Conservation (phyloP, 1,140 invertebrate genomes). For the Drosophila truncata region DNA sequence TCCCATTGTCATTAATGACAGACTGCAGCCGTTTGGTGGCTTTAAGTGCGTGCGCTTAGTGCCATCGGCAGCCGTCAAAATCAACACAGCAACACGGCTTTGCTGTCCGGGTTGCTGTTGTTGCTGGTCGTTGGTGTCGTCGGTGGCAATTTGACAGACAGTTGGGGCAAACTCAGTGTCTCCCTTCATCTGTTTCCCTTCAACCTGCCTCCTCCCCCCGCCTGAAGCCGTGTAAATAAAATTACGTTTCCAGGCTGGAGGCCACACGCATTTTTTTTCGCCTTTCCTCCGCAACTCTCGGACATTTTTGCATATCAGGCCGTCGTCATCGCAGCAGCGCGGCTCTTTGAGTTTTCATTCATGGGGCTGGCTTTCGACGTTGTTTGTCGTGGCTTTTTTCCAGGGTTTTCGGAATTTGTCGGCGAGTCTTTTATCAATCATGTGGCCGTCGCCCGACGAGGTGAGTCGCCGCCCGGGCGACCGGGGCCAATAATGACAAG, state of each 20-base stretch:
- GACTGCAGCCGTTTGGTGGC: slow-evolving; percentile 63
- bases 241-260: slow-evolving; percentile 71
- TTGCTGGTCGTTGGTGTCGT: slow-evolving; percentile 11
- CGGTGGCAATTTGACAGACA: slow-evolving; percentile 70
- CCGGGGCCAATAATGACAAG: slow-evolving; percentile 76
- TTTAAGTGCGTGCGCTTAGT: slow-evolving; percentile 80
- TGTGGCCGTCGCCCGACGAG: slow-evolving; percentile 55
- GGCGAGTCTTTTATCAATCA: slow-evolving; percentile 79
- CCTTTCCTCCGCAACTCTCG: slow-evolving; percentile 10
- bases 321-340: slow-evolving; percentile 41
- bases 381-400: slow-evolving; percentile 56
- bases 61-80: slow-evolving; percentile 81
- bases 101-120: slow-evolving; percentile 3
- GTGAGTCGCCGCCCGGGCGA: slow-evolving; percentile 65
- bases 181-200: not conserved
- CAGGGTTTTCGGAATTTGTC: slow-evolving; percentile 68
- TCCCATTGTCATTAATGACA: slow-evolving; percentile 51
- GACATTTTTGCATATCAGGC: slow-evolving; percentile 63
- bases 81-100: slow-evolving; percentile 50
- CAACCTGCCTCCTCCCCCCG: not conserved
- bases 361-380: slow-evolving; percentile 68
- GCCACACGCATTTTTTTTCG: slow-evolving; percentile 74
- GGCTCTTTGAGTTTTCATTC: slow-evolving; percentile 79
- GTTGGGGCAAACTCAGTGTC: slow-evolving; percentile 43
- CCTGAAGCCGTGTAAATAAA: slow-evolving; percentile 72